Evolutionary conservation across 64 coral and sea anemone genomes (phyloP).

Genomic region (Montipora capricornis): DNA sequence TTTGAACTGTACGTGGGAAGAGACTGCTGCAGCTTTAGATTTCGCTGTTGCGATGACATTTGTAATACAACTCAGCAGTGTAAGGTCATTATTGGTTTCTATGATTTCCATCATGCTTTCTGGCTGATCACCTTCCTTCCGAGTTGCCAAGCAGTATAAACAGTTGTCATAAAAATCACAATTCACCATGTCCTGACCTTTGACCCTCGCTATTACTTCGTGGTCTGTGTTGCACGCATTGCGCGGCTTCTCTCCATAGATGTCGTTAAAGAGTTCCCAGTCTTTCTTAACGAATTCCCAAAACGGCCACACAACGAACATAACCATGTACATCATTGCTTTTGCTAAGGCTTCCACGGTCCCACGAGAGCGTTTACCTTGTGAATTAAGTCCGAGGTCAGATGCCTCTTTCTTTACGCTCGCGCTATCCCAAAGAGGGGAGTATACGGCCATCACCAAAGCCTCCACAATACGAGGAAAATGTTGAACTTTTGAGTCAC

Average conservation of each 20-base stretch:
- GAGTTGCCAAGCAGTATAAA: not conserved
- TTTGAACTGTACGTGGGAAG: not conserved
- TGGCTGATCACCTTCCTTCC: not conserved
- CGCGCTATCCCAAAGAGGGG: no score
- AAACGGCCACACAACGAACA: not conserved
- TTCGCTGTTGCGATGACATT: not conserved
- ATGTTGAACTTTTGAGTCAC: not conserved
- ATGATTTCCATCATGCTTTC: not conserved
- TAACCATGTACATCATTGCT: not conserved
- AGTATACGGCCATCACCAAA: no score
- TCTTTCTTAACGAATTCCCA: not conserved
- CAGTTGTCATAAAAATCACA: no score
- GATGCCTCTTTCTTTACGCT: no score
- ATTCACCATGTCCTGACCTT: not conserved
- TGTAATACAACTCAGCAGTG: not conserved
- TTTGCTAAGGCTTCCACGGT: not conserved
- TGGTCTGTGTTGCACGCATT: not conserved
- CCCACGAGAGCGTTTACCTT: no score
- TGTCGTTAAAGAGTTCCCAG: not conserved
- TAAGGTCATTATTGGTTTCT: not conserved
- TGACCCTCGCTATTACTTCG: not conserved
- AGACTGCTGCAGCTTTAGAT: not conserved
- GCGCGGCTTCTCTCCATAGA: not conserved
- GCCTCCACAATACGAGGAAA: no score
- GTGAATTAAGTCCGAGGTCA: no score